Percentiles rank a stretch among this genome's conserved stretches.
Conservation (phyloP, 2,797 vertebrate genomes). For the Thripadectes ignobilis region DNA sequence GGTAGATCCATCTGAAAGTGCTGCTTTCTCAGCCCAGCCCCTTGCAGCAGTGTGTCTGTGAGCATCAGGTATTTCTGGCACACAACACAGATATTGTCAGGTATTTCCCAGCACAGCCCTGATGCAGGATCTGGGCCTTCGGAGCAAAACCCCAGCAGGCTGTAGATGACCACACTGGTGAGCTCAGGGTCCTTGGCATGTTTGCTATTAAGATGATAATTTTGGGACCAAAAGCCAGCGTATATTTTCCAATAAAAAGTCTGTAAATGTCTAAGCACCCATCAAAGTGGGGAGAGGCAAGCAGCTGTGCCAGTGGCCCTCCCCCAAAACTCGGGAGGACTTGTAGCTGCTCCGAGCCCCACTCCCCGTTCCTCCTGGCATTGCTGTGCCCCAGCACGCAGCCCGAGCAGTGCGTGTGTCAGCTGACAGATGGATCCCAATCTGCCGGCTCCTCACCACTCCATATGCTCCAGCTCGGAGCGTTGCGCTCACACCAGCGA, state of each 20-base stretch:
- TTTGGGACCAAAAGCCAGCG: not conserved
- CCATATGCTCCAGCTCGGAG: not conserved
- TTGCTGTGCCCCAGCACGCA: not conserved
- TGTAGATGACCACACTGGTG: not conserved
- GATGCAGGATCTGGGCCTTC: not conserved
- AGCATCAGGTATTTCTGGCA: not conserved
- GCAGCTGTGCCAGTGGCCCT: not conserved
- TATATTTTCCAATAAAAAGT: not conserved
- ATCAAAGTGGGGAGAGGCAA: fast-evolving
- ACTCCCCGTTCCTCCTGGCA: not conserved
- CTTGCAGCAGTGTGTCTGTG: not conserved
- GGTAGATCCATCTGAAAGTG: fast-evolving
- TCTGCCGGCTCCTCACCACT: not conserved
- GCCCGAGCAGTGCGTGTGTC: not conserved
- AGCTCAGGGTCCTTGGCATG: not conserved
- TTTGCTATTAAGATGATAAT: not conserved
- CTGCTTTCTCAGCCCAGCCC: not conserved
- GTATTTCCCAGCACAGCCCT: not conserved
- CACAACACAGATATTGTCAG: fast-evolving
- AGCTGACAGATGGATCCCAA: conserved; percentile 48
- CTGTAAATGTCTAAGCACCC: not conserved
- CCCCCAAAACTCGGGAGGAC: fast-evolving
- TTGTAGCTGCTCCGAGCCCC: not conserved
- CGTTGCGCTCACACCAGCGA: fast-evolving
- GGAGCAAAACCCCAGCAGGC: not conserved